These are phyloP conservation scores for Acomys russatus DNA, from an alignment of 2,797 vertebrate species.

Conservation along the genomic window DNA sequence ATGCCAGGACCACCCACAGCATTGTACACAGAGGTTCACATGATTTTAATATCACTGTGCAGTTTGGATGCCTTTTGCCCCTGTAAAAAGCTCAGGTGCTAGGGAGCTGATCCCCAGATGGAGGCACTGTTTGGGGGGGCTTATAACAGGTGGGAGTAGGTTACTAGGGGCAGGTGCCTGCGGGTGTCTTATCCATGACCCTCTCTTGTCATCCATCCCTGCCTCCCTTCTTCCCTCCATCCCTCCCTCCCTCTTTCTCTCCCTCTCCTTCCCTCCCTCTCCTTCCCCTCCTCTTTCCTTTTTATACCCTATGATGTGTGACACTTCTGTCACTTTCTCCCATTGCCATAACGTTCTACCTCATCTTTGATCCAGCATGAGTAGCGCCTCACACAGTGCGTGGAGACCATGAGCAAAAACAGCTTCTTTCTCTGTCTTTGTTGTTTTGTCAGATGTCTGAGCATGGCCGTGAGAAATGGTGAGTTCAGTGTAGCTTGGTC, in stretches of 20 bases:
- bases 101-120: neutral
- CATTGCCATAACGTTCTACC: neutral
- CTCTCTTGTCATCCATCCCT: neutral
- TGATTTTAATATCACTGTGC: neutral
- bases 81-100: neutral
- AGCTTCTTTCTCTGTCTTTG: neutral
- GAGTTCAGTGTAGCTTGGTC: neutral
- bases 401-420: neutral
- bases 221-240: neutral
- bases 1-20: neutral
- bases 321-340: neutral
- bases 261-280: too few relatives aligned
- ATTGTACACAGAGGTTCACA: fast-evolving
- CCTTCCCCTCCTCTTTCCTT: neutral
- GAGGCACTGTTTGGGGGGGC: neutral
- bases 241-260: neutral
- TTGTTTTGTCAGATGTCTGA: neutral
- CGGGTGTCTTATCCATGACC: neutral
- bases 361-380: too few relatives aligned
- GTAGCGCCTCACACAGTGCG: neutral
- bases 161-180: neutral
- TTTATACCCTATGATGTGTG: neutral
- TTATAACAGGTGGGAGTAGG: neutral
- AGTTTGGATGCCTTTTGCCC: neutral
- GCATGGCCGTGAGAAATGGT: neutral